Evolutionary conservation across 2,888 invertebrate species (phyloP), one percentile per base, ranked within the genome.

Genomic region (Erebia ligea): DNA sequence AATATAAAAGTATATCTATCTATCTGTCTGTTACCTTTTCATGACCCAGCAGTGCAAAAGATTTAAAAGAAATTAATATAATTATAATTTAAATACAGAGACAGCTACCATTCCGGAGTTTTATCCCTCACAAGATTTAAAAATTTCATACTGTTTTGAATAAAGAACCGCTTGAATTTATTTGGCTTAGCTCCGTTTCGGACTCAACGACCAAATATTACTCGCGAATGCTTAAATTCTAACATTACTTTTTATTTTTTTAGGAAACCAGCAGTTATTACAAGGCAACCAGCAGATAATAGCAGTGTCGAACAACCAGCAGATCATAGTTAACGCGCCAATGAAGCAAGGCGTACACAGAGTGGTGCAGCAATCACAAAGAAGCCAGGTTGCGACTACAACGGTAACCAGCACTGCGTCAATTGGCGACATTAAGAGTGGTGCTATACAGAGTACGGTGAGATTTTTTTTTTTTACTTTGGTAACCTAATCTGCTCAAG

Each of bases 241-340:
- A 50, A 50, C 4, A 17, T 17, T n/a, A 6, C 1, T 17, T 40
- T 8, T 13, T 15, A 2, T 1, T 52, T 19, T 54, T 83, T 42
- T 73, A 77, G 83, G 84, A 9, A 86, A 81, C 72, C 87, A 87
- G 69, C 88, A 88, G 73, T 74, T 89, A 25, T 72, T 89, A 8
- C 85, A 86, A 81, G 86, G 87, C 34, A 85, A 82, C 72, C 89
- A 88, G 71, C 91, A 92, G 72, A 89, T 92, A 21, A 90, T 92
- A 71, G 80, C 89, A 0, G 89, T 92, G 1, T 88, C 92, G 0
- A 90, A 83, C 73, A 92, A 90, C 75, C 93, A 93, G 76, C 90
- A 90, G 78, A 87, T 92, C 2, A 87, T 92, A 72, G 83, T 91
- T 84, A 91, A 89, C 73, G 73, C 92, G 0, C 86, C 91, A 0